These are phyloP conservation scores for Ommatoiulus sabulosus DNA, from an alignment of 2,888 invertebrate genomes.

Conservation along the genomic window DNA sequence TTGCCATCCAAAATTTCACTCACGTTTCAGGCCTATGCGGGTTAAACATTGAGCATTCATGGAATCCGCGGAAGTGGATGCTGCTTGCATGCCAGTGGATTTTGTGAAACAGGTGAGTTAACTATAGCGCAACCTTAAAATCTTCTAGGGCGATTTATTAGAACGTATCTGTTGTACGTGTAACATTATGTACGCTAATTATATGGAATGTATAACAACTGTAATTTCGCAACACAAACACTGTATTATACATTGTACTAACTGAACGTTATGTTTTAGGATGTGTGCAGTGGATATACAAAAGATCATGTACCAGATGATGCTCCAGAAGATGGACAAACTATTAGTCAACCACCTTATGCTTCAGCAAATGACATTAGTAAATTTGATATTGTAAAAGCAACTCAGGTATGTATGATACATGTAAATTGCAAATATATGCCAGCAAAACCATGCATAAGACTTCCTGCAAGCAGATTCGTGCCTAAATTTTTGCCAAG, in stretches of 20 bases:
- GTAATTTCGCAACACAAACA: too few species aligned
- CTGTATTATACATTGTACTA: too few species aligned
- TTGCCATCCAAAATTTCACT: background rate
- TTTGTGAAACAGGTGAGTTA: background rate
- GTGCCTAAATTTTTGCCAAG: too few species aligned
- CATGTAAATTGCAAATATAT: too few species aligned
- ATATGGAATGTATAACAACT: too few species aligned
- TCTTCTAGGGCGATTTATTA: background rate
- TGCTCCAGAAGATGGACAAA: constrained; percentile 54
- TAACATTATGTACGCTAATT: too few species aligned
- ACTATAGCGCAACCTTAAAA: background rate
- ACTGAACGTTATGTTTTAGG: background rate
- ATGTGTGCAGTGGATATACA: constrained; percentile 47
- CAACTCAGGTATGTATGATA: constrained; percentile 80
- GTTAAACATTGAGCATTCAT: background rate
- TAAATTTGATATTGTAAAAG: constrained; percentile 89
- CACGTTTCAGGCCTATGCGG: background rate
- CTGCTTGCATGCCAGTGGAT: background rate
- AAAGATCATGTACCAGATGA: constrained; percentile 14
- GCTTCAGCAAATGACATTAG: constrained; percentile 56
- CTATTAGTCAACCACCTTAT: constrained; percentile 59
- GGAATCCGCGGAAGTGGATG: background rate
- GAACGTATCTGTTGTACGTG: too few species aligned
- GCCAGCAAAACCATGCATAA: background rate
- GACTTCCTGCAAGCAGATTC: too few species aligned